phyloP scores from a whole-genome alignment of 2,113 vertebrate species.

The Manacus vitellinus region DNA sequence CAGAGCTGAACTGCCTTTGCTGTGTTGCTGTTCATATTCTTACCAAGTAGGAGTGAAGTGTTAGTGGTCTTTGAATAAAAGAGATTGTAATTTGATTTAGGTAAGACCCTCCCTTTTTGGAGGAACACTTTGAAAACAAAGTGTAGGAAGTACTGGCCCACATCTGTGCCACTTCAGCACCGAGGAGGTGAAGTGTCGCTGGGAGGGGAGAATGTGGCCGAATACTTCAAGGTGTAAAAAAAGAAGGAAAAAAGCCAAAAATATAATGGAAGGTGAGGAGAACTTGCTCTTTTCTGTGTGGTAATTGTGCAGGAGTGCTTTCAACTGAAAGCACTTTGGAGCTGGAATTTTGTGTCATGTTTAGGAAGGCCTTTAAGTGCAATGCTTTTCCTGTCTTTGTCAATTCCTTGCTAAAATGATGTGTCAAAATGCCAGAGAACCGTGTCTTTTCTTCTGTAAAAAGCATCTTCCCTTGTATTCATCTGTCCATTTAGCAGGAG shows the following conservation, averaged over 20 bases:
- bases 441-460: background rate
- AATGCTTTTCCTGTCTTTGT: background rate
- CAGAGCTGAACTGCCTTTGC: background rate
- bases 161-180: background rate
- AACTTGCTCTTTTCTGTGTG: background rate
- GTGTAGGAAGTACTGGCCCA: background rate
- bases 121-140: background rate
- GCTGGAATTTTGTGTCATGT: background rate
- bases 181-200: fast-evolving
- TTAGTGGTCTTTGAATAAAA: background rate
- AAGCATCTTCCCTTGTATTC: background rate
- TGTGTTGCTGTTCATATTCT: background rate
- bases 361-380: background rate
- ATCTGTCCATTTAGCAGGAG: background rate
- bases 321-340: background rate
- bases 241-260: background rate
- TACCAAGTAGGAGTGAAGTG: background rate
- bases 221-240: background rate
- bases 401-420: background rate
- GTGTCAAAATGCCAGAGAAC: background rate
- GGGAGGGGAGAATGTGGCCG: background rate
- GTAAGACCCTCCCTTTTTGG: background rate
- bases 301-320: background rate
- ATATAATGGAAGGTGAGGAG: background rate
- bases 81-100: background rate